Conservation (phyloP, 53 echinoderm and acorn worm genomes). For the Echinarachnius parma region DNA sequence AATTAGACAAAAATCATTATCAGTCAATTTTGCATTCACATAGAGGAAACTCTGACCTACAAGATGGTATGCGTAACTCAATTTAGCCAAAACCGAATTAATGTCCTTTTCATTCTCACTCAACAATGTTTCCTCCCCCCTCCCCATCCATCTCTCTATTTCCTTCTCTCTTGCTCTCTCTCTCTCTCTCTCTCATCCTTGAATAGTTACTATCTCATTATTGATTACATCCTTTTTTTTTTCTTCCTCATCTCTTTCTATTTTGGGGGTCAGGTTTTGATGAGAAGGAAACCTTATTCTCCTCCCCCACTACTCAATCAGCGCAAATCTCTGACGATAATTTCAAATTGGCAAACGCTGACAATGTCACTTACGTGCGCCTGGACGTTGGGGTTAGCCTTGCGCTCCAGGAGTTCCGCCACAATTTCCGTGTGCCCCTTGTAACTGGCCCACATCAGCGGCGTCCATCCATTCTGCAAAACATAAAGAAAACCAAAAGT, state of each 20-base stretch:
- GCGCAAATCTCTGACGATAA: too few relatives aligned
- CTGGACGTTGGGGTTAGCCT: constrained; percentile 88
- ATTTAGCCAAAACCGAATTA: too few relatives aligned
- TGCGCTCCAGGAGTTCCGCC: constrained; percentile 68
- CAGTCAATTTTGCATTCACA: too few relatives aligned
- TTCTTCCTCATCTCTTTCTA: not conserved
- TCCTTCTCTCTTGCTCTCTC: not conserved
- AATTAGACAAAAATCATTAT: too few relatives aligned
- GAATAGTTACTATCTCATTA: too few relatives aligned
- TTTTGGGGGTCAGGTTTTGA: not conserved
- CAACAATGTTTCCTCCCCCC: too few relatives aligned
- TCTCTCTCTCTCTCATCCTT: not conserved
- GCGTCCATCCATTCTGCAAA: constrained; percentile 93
- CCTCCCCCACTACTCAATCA: not conserved
- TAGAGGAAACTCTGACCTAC: too few relatives aligned
- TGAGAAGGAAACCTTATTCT: not conserved
- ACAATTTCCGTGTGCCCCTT: constrained; percentile 94
- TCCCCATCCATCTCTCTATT: too few relatives aligned
- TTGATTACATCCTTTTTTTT: not conserved
- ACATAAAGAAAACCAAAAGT: constrained; percentile 7
- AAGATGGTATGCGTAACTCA: too few relatives aligned
- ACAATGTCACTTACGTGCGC: constrained; percentile 97
- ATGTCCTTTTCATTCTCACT: too few relatives aligned
- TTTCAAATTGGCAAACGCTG: too few relatives aligned
- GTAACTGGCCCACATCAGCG: constrained; percentile 99